Base-by-base conservation (phyloP, 2,888 invertebrate species). In the Archips crataeganus region DNA sequence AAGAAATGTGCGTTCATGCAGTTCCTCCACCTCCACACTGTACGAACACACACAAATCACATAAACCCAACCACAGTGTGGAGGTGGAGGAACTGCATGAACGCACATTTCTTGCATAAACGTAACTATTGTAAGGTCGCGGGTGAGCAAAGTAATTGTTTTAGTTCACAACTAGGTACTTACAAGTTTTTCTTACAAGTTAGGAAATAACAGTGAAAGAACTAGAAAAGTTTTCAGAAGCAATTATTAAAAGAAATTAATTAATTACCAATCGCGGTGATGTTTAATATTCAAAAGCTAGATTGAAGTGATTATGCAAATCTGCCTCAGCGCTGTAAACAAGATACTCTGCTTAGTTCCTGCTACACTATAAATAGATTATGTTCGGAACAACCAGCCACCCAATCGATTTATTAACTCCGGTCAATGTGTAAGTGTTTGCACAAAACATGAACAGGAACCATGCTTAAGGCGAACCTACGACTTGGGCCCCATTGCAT, bases 261-360 rank as follows among this genome's bases (percentile, higher is more conserved):
- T 36, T 49, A 65, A 51, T 65, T 36, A 49, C 36, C 36, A 47
- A 47, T 34, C 13, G 34, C 45, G 42, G n/a, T 9, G 47, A 15
- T 36, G 36, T 51, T 65, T 36, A 65, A 65, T 65, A 65, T 51
- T 49, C 65, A 65, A 51, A 47, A 32, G 47, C 32, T 47, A 63
- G 65, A 65, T 49, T 65, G 51, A 51, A 62, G 60, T 60, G n/a
- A 62, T 62, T 62, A 42, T 62, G 62, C 62, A 39, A 60, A 60
- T 60, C 60, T 39, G n/a, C 36, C 9, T 13, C n/a, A n/a, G 36
- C 39, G 39, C 60, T 39, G 60, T 60, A 39, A 62, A 39, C 62
- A 62, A 60, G 62, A 62, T 62, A 36, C 60, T 8, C 60, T 60
- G 60, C 39, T 60, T 60, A 60, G 57, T 57, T 32, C 11, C 32